These are phyloP conservation scores for Periophthalmus magnuspinnatus DNA, from an alignment of 2,797 vertebrate species.

Conservation along the genomic window DNA sequence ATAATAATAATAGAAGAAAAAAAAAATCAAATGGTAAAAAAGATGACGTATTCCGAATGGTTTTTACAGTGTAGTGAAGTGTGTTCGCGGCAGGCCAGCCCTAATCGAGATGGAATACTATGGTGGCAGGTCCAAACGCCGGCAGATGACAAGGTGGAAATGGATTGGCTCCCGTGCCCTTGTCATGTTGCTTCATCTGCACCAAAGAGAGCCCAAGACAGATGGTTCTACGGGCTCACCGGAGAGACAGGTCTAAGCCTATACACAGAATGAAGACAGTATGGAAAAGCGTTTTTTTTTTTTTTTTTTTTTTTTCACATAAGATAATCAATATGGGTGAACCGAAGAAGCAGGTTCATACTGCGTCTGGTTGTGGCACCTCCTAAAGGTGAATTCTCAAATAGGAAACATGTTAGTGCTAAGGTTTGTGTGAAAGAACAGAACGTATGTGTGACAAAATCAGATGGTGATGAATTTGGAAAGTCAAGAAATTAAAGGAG, in stretches of 20 bases:
- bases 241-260: constrained; percentile 32
- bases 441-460: not conserved
- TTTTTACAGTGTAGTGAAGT: not conserved
- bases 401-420: not conserved
- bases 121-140: constrained; percentile 78
- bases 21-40: not conserved
- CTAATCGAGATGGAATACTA: constrained; percentile 83
- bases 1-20: no score
- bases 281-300: not conserved
- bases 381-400: not conserved
- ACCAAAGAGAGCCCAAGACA: constrained; percentile 60
- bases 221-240: constrained; percentile 50
- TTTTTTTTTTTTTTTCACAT: not conserved
- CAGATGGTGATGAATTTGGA: not conserved
- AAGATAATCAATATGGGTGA: not conserved
- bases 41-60: not conserved
- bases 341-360: not conserved
- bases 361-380: not conserved
- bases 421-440: not conserved
- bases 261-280: constrained; percentile 6
- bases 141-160: constrained; percentile 76
- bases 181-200: constrained; percentile 72
- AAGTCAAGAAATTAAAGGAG: not conserved
- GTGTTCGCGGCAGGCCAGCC: constrained; percentile 70
- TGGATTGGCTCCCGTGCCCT: constrained; percentile 75